phyloP scores from a whole-genome alignment of 2,113 vertebrate genomes.

The Perccottus glenii region DNA sequence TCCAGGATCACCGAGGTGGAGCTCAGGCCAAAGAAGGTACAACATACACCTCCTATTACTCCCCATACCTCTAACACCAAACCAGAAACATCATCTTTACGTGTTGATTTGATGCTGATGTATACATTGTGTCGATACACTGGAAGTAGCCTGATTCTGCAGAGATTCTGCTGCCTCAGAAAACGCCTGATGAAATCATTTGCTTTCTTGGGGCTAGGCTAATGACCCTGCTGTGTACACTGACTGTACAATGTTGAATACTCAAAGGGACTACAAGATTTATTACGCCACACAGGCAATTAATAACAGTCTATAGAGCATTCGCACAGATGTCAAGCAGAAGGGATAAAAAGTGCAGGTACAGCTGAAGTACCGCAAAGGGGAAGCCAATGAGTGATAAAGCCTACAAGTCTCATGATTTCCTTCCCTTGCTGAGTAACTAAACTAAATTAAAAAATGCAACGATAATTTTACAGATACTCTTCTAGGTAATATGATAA shows the following conservation, averaged over 20 bases:
- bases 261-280: constrained; percentile 69
- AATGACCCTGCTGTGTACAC: constrained; percentile 73
- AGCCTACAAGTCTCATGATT: constrained; percentile 58
- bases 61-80: neutral
- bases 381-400: constrained; percentile 62
- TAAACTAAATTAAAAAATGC: too few relatives aligned
- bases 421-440: constrained; percentile 32
- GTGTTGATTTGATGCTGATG: neutral
- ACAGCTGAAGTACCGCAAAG: constrained; percentile 75
- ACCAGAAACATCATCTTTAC: neutral
- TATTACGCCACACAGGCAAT: constrained; percentile 74
- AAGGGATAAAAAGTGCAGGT: constrained; percentile 73
- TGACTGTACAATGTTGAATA: constrained; percentile 64
- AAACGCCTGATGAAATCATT: constrained; percentile 51
- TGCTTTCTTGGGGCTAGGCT: constrained; percentile 59
- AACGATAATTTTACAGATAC: constrained; percentile 37
- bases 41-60: constrained; percentile 13
- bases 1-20: constrained; percentile 95
- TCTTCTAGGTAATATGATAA: constrained; percentile 40
- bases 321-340: constrained; percentile 64
- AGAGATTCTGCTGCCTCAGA: constrained; percentile 51
- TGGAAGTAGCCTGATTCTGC: constrained; percentile 1
- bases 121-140: constrained; percentile 11
- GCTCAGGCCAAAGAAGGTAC: constrained; percentile 96
- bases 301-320: constrained; percentile 71